Evolutionary conservation across 1,140 invertebrate species (phyloP).

Genomic region (Leucophenga varia): DNA sequence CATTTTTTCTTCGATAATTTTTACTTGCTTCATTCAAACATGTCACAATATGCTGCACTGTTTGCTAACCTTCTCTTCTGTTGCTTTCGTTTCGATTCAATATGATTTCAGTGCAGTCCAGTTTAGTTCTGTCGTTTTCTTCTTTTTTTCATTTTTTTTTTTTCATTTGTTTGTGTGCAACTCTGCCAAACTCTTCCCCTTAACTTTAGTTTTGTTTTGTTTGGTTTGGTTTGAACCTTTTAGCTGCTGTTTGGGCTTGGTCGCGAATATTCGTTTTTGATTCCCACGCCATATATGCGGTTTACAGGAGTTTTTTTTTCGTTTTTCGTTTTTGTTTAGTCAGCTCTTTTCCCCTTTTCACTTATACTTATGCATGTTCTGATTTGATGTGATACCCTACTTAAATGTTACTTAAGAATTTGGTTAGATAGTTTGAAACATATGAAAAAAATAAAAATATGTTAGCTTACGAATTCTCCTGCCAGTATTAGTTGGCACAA

Average conservation of each 20-base stretch:
- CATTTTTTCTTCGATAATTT: no score
- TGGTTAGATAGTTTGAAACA: no score
- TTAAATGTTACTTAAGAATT: no score
- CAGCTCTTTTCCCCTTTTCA: no score
- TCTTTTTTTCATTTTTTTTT: constrained; percentile 4
- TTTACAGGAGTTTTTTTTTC: constrained; percentile 6
- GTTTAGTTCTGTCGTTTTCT: constrained; percentile 26
- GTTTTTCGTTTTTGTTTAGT: not conserved
- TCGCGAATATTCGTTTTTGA: not conserved
- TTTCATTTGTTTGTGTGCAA: not conserved
- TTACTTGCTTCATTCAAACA: no score
- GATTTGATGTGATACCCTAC: no score
- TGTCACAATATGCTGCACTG: no score
- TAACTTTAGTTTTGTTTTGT: not conserved
- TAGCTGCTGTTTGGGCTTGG: not conserved
- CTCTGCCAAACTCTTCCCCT: no score
- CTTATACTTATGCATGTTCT: no score
- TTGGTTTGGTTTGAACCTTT: not conserved
- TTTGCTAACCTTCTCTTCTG: not conserved
- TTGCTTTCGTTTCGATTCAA: not conserved
- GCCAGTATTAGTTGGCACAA: no score
- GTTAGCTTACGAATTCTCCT: no score
- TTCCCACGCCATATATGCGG: constrained; percentile 5
- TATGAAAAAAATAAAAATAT: no score
- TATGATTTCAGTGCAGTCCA: constrained; percentile 4